Evolutionary conservation across 2,797 vertebrate genomes (phyloP), one percentile per base, ranked within the genome.

Genomic region (Erithacus rubecula): DNA sequence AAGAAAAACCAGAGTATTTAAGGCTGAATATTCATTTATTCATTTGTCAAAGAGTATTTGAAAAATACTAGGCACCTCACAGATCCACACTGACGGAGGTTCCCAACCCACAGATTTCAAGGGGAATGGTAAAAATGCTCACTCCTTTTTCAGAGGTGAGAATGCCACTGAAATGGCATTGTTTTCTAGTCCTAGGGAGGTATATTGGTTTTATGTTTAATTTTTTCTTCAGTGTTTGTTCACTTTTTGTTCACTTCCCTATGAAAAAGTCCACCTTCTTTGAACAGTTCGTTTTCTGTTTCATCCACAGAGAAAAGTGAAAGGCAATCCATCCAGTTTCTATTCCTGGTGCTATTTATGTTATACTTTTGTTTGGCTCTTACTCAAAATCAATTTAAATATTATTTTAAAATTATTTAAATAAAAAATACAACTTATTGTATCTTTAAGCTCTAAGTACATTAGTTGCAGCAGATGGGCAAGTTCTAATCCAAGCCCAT

Each of bases 401-500:
- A 67, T 32, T 67, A 52, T 52, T 52, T 52, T 30, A 3, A 30
- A 30, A 52, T 30, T 52, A 52, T 30, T 52, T 30, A 52, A 52
- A 52, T 89, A 67, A 91, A 78, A 81, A 82, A 77, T 89, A 84
- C 12, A 76, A 30, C 59, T 92, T 3, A 59, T 76, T 77, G 20
- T 52, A 20, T 87, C 36, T 59, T 82, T 87, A 77, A 87, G 53
- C 55, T 2, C 0, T 78, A 86, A 75, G 32, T 69, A 67, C 47
- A 52, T 90, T 90, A 69, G 27, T 60, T 84, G 51, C 36, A 85
- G 39, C 26, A 71, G 47, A 88, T 72, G 37, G 29, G 55, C 56
- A 86, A 69, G 32, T 83, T 94, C 34, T 56, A 71, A 85, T 59
- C 43, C 41, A 92, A 87, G 59, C 65, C 90, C 21, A 72, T 83